Conservation (phyloP, 2,888 invertebrate genomes). For the Glyphotaelius pellucidus region DNA sequence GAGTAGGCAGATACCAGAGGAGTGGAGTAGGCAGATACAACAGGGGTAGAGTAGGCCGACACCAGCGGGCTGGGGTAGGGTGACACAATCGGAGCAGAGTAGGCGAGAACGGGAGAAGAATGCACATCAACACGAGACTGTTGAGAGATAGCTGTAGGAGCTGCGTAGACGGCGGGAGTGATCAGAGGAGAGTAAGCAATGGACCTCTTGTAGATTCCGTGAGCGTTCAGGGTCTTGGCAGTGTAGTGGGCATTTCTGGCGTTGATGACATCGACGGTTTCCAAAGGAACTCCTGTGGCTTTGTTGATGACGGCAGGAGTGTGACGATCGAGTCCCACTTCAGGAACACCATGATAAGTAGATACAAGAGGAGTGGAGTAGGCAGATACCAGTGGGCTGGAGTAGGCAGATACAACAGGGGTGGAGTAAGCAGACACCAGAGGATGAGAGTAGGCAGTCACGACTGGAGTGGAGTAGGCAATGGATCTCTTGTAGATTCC, state of each 20-base stretch:
- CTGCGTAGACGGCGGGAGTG: constrained; percentile 20
- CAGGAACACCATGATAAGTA: constrained; percentile 68
- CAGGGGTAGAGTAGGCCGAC: constrained; percentile 51
- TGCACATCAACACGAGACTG: constrained; percentile 69
- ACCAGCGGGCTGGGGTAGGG: constrained; percentile 68
- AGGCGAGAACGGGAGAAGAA: constrained; percentile 70
- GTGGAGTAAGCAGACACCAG: constrained; percentile 69
- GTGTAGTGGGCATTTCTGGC: constrained; percentile 75
- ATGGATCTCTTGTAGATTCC: constrained; percentile 67
- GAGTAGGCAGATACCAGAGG: constrained; percentile 69
- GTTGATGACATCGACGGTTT: constrained; percentile 72
- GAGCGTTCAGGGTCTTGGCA: constrained; percentile 69
- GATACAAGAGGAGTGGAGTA: constrained; percentile 56
- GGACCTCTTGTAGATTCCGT: constrained; percentile 62
- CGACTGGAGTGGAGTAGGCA: constrained; percentile 57
- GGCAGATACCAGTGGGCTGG: constrained; percentile 57
- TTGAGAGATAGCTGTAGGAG: constrained; percentile 70
- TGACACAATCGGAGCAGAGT: constrained; percentile 68
- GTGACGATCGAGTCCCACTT: constrained; percentile 74
- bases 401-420: constrained; percentile 63
- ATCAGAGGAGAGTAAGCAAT: constrained; percentile 68
- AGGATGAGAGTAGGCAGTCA: constrained; percentile 63
- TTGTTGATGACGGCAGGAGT: constrained; percentile 61
- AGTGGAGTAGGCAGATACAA: constrained; percentile 60
- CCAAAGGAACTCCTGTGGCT: constrained; percentile 72